phyloP scores from a whole-genome alignment of 2,113 vertebrate genomes.

The Scophthalmus maximus region DNA sequence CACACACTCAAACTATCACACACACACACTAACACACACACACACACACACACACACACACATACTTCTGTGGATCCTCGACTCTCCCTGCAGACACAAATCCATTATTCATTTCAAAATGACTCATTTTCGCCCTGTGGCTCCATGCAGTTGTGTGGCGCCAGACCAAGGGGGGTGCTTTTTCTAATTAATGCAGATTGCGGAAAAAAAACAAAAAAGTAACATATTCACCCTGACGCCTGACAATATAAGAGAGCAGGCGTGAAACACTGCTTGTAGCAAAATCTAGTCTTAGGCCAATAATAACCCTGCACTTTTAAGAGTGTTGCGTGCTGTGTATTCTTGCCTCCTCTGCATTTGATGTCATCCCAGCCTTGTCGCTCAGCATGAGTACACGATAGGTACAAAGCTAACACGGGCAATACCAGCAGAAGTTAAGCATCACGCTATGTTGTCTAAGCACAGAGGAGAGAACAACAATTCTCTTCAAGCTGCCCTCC shows the following conservation, averaged over 20 bases:
- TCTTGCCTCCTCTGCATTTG: neutral
- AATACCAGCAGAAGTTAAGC: conserved; percentile 45
- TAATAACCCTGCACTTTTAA: conserved; percentile 3
- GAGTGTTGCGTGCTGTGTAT: neutral
- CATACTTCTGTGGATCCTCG: conserved; percentile 54
- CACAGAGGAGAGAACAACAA: conserved; percentile 30
- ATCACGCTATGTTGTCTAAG: conserved; percentile 37
- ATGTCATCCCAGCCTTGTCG: conserved; percentile 17
- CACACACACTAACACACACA: conserved; percentile 13
- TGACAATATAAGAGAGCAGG: conserved; percentile 53
- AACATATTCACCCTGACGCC: conserved; percentile 73
- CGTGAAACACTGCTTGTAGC: conserved; percentile 56
- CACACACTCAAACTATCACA: conserved; percentile 32
- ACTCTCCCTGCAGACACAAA: conserved; percentile 74
- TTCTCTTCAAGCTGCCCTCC: conserved; percentile 43
- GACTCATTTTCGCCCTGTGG: conserved; percentile 81
- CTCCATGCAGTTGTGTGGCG: conserved; percentile 72
- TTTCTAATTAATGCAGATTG: conserved; percentile 83
- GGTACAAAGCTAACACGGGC: conserved; percentile 38
- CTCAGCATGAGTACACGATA: conserved; percentile 11
- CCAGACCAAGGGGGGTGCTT: conserved; percentile 69
- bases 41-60: conserved; percentile 21
- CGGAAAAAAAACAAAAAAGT: conserved; percentile 74
- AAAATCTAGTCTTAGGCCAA: conserved; percentile 44
- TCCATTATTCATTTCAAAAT: conserved; percentile 85